Percentiles rank a stretch among this genome's conserved stretches.
Conservation (phyloP, 2,888 invertebrate genomes). For the Flexamia atlantica region DNA sequence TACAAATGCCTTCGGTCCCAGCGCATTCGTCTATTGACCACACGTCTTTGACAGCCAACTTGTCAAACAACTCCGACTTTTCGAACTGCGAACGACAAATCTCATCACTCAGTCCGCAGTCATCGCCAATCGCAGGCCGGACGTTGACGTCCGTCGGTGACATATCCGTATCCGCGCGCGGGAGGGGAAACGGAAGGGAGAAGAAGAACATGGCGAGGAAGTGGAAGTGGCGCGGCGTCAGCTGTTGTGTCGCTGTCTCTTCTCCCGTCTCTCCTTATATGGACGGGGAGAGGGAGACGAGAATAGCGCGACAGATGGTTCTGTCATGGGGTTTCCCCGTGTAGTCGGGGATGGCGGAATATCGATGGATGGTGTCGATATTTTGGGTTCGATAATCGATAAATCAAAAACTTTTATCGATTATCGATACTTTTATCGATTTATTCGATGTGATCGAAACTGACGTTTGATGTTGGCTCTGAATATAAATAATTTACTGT, state of each 20-base stretch:
- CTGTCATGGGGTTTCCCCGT: no score
- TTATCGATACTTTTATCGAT: no score
- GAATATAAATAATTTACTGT: no score
- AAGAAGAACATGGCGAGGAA: constrained; percentile 6
- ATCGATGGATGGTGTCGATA: no score
- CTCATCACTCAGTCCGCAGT: neutral
- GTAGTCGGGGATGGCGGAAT: no score
- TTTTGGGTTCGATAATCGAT: no score
- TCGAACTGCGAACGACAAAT: neutral
- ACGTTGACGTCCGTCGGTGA: neutral
- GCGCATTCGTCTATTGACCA: no score
- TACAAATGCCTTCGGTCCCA: no score
- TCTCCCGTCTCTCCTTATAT: neutral
- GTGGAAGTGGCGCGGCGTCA: neutral
- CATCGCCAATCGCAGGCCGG: neutral
- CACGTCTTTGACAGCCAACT: no score
- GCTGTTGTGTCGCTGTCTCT: neutral
- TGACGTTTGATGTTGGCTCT: no score
- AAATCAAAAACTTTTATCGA: no score
- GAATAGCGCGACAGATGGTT: constrained; percentile 17
- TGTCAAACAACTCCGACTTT: neutral
- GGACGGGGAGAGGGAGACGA: neutral
- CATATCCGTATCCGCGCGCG: neutral
- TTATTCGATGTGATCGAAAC: no score
- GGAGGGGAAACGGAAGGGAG: constrained; percentile 7